phyloP scores from a whole-genome alignment of 1,140 invertebrate genomes.

The Drosophila hydei region DNA sequence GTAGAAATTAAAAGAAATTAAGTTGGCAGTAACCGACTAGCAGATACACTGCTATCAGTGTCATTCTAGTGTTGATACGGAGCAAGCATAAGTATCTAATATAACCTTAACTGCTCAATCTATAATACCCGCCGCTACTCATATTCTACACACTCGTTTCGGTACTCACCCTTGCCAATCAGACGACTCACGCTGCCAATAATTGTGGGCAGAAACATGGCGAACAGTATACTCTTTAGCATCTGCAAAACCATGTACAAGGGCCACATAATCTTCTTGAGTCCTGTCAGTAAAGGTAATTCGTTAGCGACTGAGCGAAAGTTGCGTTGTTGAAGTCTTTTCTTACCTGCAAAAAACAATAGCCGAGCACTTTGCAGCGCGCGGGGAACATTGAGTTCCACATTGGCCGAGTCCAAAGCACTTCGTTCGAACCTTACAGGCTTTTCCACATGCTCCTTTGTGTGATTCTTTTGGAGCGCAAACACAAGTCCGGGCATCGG shows the following conservation, averaged over 20 bases:
- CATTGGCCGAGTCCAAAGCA: conserved; percentile 57
- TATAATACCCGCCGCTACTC: too few species aligned
- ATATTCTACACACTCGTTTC: too few species aligned
- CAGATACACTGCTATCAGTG: not conserved
- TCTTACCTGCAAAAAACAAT: conserved; percentile 85
- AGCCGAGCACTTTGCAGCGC: conserved; percentile 85
- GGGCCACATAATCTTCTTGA: conserved; percentile 92
- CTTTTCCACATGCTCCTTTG: not conserved
- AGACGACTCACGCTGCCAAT: conserved; percentile 92
- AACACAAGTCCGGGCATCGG: conserved; percentile 69
- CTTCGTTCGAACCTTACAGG: conserved; percentile 22
- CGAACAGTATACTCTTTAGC: conserved; percentile 91
- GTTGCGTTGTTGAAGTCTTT: too few species aligned
- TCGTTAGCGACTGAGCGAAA: not conserved
- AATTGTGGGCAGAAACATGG: conserved; percentile 92
- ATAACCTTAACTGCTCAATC: too few species aligned
- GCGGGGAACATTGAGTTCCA: conserved; percentile 67
- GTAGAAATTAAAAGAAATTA: not conserved
- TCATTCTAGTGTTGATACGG: too few species aligned
- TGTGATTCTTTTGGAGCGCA: conserved; percentile 70
- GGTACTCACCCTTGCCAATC: conserved; percentile 89
- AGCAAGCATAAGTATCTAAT: too few species aligned
- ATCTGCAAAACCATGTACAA: conserved; percentile 91
- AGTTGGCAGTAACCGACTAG: not conserved
- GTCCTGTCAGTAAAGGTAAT: conserved; percentile 81